Percentiles rank a stretch among this genome's conserved stretches.
These are phyloP conservation scores for Falco concolor DNA, from an alignment of 2,797 vertebrate genomes.

Conservation along the genomic window DNA sequence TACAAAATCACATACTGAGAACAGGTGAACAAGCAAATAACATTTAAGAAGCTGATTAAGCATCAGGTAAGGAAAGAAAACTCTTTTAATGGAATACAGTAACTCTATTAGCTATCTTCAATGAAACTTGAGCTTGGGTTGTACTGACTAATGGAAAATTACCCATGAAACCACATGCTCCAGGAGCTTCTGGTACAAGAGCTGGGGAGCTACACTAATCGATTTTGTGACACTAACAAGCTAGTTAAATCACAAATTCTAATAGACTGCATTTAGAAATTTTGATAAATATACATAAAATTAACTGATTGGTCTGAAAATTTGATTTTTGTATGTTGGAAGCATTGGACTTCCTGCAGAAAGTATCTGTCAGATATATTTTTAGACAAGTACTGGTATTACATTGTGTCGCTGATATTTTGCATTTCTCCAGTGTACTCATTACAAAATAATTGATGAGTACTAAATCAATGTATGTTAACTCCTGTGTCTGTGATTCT, in stretches of 20 bases:
- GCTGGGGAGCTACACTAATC: background rate
- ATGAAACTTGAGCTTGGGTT: background rate
- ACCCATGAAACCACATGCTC: background rate
- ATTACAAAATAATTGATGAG: constrained; percentile 1
- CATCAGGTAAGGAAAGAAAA: constrained; percentile 2
- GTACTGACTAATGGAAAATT: background rate
- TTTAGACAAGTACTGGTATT: background rate
- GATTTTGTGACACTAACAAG: background rate
- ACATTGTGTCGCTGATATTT: background rate
- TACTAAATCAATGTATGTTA: background rate
- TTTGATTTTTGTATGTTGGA: background rate
- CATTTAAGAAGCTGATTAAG: background rate
- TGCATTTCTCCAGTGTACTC: background rate
- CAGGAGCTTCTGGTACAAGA: background rate
- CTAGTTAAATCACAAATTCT: background rate
- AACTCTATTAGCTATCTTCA: background rate
- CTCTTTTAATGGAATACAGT: background rate
- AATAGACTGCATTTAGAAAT: background rate
- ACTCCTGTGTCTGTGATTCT: background rate
- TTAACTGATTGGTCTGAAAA: background rate
- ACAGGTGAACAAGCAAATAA: background rate
- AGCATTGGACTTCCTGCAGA: background rate
- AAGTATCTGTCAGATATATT: background rate
- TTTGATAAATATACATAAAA: background rate
- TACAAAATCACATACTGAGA: background rate